These are phyloP conservation scores for Tethea ocularis DNA, from an alignment of 2,888 invertebrate species.

Conservation along the genomic window DNA sequence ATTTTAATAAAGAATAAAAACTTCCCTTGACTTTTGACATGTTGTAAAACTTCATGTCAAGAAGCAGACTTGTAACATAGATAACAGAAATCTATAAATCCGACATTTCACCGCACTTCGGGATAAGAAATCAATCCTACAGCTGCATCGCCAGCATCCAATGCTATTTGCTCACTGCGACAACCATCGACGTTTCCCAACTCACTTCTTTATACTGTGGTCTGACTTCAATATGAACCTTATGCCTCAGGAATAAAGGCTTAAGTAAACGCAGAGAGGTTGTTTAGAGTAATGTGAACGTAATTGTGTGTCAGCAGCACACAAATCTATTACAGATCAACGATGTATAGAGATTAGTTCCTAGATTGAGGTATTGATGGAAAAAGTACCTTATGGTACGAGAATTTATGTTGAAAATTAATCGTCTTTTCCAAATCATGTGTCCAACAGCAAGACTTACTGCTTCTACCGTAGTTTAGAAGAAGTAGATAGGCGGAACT, in stretches of 20 bases:
- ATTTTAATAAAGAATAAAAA: no score
- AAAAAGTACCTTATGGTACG: no score
- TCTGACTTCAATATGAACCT: slow-evolving; percentile 13
- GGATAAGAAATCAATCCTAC: slow-evolving; percentile 7
- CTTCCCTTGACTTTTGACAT: no score
- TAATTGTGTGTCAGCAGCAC: slow-evolving; percentile 55
- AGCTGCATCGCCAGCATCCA: slow-evolving; percentile 1
- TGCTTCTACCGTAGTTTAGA: no score
- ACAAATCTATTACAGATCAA: slow-evolving; percentile 36
- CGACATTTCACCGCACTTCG: neutral
- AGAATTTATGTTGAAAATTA: neutral
- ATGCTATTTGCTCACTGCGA: neutral
- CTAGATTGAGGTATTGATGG: slow-evolving; percentile 31
- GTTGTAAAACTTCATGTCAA: neutral
- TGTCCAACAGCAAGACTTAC: no score
- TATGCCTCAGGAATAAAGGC: slow-evolving; percentile 5
- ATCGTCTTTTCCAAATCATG: neutral
- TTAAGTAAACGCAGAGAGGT: slow-evolving; percentile 1
- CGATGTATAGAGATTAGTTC: slow-evolving; percentile 13
- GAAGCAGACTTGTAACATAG: neutral
- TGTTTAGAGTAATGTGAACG: slow-evolving; percentile 29
- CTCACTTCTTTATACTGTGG: neutral
- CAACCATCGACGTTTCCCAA: neutral
- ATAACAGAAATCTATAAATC: neutral
- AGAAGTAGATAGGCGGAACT: no score